Base-by-base conservation (phyloP, 23 tunicate species). In the Aplidium turbinatum region DNA sequence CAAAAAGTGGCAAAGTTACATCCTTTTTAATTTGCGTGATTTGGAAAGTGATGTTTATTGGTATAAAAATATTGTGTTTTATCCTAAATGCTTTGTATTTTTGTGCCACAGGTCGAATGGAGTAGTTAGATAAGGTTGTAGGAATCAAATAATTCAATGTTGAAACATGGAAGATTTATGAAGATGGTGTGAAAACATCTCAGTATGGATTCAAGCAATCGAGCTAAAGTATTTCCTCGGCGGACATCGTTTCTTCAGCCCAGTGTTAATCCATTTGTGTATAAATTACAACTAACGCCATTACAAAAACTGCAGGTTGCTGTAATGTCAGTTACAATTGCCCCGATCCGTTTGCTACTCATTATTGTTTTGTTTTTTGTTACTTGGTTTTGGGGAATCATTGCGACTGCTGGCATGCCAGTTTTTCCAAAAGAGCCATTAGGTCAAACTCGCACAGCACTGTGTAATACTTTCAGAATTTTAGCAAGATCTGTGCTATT, bases 181-280 rank as follows among this genome's bases (percentile, higher is more conserved):
- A n/a, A n/a, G n/a, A n/a, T n/a, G n/a, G n/a, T n/a, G n/a, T n/a
- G n/a, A n/a, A n/a, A n/a, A n/a, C n/a, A n/a, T n/a, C n/a, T n/a
- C n/a, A n/a, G 16, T 42, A 9, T 42, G 16, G 50, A 42, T 9
- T 11, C 11, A 16, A 42, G 13, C 16, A 42, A 42, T 42, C 50
- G 16, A 42, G 16, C 11, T 16, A 11, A 42, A 16, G 50, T 42
- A 16, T 9, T 42, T 31, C 72, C 72, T 40, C 72, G 82, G 45
- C 3, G 16, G 72, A 83, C 77, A 9, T 84, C 91, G 7, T 84
- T 84, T 68, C 45, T 72, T 26, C 0, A 0, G 45, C 91, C 91
- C 0, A 7, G 23, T 23, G 83, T 84, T 26, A 87, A 87, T 73
- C 94, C 94, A 40, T 87, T 87, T 55, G 71, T 80, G 19, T 70